A percentile compares a stretch with the other conserved stretches of the same genome.
phyloP scores from a whole-genome alignment of 2,888 invertebrate species.

The Drosophila bunnanda region DNA sequence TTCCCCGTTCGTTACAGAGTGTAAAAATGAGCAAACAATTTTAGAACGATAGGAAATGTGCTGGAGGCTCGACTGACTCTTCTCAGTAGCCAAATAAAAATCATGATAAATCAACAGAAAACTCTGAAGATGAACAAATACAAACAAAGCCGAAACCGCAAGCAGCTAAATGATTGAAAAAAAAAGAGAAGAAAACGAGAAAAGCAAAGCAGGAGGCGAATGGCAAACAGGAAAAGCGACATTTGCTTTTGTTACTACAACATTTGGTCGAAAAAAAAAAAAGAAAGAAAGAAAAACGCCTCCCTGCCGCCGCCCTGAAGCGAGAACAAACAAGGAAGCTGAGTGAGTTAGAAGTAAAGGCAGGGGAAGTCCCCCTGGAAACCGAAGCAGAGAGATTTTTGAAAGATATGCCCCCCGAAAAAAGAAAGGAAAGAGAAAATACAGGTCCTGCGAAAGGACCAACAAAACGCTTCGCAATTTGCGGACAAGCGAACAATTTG shows the following conservation, averaged over 20 bases:
- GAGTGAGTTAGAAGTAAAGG: conserved; percentile 21
- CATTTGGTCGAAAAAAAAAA: conserved; percentile 51
- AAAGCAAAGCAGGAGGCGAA: conserved; percentile 41
- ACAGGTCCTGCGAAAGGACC: conserved; percentile 37
- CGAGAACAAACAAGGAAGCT: conserved; percentile 33
- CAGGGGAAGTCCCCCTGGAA: conserved; percentile 6
- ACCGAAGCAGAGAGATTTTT: conserved; percentile 36
- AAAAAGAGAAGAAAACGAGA: conserved; percentile 11
- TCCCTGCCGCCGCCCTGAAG: conserved; percentile 49
- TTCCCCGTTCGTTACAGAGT: conserved; percentile 8
- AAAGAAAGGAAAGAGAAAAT: not conserved
- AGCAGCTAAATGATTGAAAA: conserved; percentile 70
- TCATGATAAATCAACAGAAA: conserved; percentile 76
- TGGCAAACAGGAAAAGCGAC: conserved; percentile 76
- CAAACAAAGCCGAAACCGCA: conserved; percentile 73
- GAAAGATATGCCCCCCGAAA: conserved; percentile 54
- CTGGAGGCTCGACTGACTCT: conserved; percentile 28
- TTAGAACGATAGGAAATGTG: conserved; percentile 29
- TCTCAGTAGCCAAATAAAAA: conserved; percentile 76
- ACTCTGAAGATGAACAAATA: conserved; percentile 61
- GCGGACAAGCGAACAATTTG: conserved; percentile 81
- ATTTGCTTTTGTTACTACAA: conserved; percentile 78
- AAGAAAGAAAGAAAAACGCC: not conserved
- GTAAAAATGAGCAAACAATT: conserved; percentile 52
- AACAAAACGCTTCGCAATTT: conserved; percentile 66